Conservation (phyloP, 2,113 vertebrate species). For the Catharus fuscescens region DNA sequence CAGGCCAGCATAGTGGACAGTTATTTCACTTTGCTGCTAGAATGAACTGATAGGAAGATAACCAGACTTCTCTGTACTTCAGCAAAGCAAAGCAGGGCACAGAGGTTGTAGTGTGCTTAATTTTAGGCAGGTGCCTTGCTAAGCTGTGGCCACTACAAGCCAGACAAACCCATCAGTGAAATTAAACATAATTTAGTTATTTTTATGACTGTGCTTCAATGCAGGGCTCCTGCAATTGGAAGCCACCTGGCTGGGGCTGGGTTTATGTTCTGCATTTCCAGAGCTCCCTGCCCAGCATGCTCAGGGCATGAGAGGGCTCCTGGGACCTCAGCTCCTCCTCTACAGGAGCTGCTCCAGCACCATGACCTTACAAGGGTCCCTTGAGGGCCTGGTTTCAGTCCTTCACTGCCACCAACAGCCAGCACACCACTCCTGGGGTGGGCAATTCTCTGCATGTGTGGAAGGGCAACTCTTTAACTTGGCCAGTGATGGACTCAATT, state of each 20-base stretch:
- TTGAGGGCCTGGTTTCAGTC: background rate
- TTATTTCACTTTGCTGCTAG: constrained; percentile 20
- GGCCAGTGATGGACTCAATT: background rate
- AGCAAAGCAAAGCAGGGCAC: background rate
- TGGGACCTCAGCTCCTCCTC: background rate
- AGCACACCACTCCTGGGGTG: background rate
- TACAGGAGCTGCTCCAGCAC: background rate
- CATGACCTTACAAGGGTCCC: background rate
- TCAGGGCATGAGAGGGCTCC: background rate
- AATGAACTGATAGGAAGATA: background rate
- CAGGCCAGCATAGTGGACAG: constrained; percentile 19
- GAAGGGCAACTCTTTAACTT: background rate
- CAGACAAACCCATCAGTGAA: background rate
- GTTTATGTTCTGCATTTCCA: background rate
- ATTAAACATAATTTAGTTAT: background rate
- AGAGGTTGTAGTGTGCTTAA: background rate
- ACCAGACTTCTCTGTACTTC: background rate
- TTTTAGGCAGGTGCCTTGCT: constrained; percentile 39
- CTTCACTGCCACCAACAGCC: background rate
- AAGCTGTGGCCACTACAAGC: background rate
- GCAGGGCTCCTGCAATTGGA: background rate
- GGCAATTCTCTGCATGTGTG: background rate
- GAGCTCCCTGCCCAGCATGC: background rate
- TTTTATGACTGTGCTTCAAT: background rate
- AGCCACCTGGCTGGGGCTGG: background rate